These are phyloP conservation scores for Dastarcus helophoroides DNA, from an alignment of 2,888 invertebrate species.

Conservation along the genomic window DNA sequence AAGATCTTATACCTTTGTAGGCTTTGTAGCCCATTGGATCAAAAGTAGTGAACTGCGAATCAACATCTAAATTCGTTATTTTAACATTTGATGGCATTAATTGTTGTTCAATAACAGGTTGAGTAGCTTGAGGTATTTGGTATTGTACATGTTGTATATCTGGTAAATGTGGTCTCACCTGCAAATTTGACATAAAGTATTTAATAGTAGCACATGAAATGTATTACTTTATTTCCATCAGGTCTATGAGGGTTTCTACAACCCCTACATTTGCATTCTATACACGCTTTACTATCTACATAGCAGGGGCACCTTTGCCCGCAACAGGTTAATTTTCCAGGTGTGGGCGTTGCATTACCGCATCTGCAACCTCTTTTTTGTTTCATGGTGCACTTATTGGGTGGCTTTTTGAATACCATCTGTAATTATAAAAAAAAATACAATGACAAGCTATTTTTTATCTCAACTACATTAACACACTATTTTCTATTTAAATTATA, in stretches of 20 bases:
- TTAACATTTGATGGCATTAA: constrained; percentile 12
- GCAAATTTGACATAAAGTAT: constrained; percentile 10
- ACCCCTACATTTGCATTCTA: constrained; percentile 83
- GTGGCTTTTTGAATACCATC: constrained; percentile 41
- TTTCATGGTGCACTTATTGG: constrained; percentile 34
- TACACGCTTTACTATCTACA: constrained; percentile 78
- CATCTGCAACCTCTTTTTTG: constrained; percentile 74
- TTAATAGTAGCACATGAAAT: constrained; percentile 10
- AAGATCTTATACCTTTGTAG: constrained; percentile 21
- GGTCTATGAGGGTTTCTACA: constrained; percentile 84
- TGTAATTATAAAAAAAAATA: constrained; percentile 20
- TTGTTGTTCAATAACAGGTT: constrained; percentile 12
- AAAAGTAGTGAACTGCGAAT: constrained; percentile 21
- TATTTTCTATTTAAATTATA: too few species aligned
- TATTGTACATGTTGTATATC: constrained; percentile 27
- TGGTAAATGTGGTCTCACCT: constrained; percentile 28
- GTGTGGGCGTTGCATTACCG: constrained; percentile 80
- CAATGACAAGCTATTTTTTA: too few species aligned
- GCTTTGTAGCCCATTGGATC: constrained; percentile 20
- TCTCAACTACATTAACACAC: too few species aligned
- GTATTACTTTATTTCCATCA: constrained; percentile 63
- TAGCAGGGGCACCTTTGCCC: constrained; percentile 92
- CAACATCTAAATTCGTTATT: constrained; percentile 21
- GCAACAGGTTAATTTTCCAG: constrained; percentile 85
- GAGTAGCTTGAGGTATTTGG: constrained; percentile 16